Evolutionary conservation across 2,113 vertebrate species (phyloP).

Genomic region (Apodemus sylvaticus): DNA sequence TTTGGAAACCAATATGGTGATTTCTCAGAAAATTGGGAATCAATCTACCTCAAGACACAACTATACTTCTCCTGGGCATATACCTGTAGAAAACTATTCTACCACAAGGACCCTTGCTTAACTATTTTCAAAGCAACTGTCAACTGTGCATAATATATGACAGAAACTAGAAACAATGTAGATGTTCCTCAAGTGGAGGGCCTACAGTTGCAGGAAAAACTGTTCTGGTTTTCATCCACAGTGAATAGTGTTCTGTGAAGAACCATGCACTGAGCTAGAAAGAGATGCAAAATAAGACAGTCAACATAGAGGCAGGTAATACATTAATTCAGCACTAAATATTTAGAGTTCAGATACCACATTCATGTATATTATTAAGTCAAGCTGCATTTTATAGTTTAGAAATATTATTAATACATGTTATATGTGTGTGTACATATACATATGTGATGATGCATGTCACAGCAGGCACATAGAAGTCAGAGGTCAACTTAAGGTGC

Average conservation of each 20-base stretch:
- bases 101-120: too few relatives aligned
- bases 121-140: too few relatives aligned
- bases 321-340: not conserved
- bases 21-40: not conserved
- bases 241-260: not conserved
- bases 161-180: too few relatives aligned
- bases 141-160: too few relatives aligned
- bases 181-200: not conserved
- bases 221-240: not conserved
- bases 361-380: not conserved
- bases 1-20: not conserved
- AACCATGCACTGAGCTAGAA: not conserved
- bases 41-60: not conserved
- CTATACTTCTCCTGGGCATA: not conserved
- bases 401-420: not conserved
- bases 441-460: fast-evolving
- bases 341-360: not conserved
- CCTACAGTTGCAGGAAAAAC: not conserved
- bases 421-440: too few relatives aligned
- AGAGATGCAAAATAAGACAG: not conserved
- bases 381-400: not conserved
- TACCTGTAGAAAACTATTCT: too few relatives aligned
- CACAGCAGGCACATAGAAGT: not conserved
- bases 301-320: not conserved
- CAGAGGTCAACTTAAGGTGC: too few relatives aligned